A percentile compares a stretch with the other conserved stretches of the same genome.
Evolutionary conservation across 2,888 invertebrate genomes (phyloP).

Genomic region (Philopedon plagiatum): DNA sequence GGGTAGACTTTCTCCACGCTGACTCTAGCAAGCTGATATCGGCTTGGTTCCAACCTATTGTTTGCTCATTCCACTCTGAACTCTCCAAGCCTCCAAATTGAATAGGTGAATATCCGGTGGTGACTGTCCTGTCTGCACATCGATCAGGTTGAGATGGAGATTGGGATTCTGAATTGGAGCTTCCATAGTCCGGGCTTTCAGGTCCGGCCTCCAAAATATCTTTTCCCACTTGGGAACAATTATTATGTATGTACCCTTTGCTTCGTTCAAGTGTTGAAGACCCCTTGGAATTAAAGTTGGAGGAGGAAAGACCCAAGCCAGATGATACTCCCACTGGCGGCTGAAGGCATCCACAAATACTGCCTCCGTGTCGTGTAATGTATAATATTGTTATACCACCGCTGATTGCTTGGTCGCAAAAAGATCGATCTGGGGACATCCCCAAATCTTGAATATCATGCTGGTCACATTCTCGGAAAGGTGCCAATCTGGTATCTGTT

Average conservation of each 20-base stretch:
- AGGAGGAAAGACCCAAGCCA: slow-evolving; percentile 58
- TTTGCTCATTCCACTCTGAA: slow-evolving; percentile 39
- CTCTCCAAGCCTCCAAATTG: slow-evolving; percentile 45
- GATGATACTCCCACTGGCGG: slow-evolving; percentile 33
- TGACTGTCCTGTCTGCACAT: slow-evolving; percentile 22
- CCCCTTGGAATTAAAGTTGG: slow-evolving; percentile 56
- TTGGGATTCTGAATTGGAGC: slow-evolving; percentile 40
- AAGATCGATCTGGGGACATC: slow-evolving; percentile 45
- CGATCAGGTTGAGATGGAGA: slow-evolving; percentile 33
- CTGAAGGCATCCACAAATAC: slow-evolving; percentile 48
- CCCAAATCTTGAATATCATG: slow-evolving; percentile 44
- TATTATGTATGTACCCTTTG: slow-evolving; percentile 55
- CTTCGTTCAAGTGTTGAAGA: slow-evolving; percentile 51
- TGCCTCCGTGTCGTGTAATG: slow-evolving; percentile 32
- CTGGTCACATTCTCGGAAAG: slow-evolving; percentile 27
- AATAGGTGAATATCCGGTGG: slow-evolving; percentile 27
- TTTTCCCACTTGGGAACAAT: slow-evolving; percentile 52
- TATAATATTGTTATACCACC: slow-evolving; percentile 44
- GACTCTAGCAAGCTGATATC: slow-evolving; percentile 42
- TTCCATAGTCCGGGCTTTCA: slow-evolving; percentile 56
- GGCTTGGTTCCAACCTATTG: slow-evolving; percentile 49
- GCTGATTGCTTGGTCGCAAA: slow-evolving; percentile 45
- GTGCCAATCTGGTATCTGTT: slow-evolving; percentile 49
- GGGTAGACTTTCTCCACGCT: slow-evolving; percentile 38
- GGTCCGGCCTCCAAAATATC: slow-evolving; percentile 59